Percentiles rank a stretch among this genome's conserved stretches.
Conservation (phyloP, 2,888 invertebrate genomes). For the Aphodius sticticus region DNA sequence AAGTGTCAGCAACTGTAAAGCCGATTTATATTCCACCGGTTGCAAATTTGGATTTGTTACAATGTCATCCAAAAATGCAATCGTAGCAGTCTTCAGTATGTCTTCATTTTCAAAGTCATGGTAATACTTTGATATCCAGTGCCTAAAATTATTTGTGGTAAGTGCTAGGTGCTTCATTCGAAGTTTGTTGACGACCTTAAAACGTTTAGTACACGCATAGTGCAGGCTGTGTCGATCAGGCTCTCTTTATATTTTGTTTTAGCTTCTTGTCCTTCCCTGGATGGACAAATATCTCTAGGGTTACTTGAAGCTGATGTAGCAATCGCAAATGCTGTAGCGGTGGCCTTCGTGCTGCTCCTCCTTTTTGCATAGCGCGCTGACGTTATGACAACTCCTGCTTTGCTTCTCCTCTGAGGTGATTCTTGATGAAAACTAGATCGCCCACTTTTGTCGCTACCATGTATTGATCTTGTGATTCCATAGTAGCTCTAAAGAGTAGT, state of each 20-base stretch:
- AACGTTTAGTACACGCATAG: slow-evolving; percentile 91
- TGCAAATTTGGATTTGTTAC: slow-evolving; percentile 82
- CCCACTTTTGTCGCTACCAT: slow-evolving; percentile 62
- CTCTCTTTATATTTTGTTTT: slow-evolving; percentile 72
- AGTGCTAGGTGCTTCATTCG: neutral
- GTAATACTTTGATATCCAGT: slow-evolving; percentile 92
- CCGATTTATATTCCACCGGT: slow-evolving; percentile 90
- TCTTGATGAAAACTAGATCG: slow-evolving; percentile 70
- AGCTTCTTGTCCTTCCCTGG: slow-evolving; percentile 48
- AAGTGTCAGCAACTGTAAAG: slow-evolving; percentile 79
- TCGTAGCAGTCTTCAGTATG: slow-evolving; percentile 77
- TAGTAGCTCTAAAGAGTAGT: slow-evolving; percentile 60
- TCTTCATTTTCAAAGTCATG: slow-evolving; percentile 86
- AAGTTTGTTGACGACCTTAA: slow-evolving; percentile 63
- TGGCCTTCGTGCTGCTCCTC: slow-evolving; percentile 86
- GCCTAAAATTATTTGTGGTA: slow-evolving; percentile 61
- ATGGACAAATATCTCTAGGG: slow-evolving; percentile 71
- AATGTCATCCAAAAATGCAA: slow-evolving; percentile 88
- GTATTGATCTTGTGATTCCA: slow-evolving; percentile 60
- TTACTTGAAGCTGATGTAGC: slow-evolving; percentile 90
- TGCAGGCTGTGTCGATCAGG: slow-evolving; percentile 91
- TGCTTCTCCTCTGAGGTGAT: slow-evolving; percentile 67
- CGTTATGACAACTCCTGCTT: slow-evolving; percentile 90
- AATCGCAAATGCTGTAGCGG: slow-evolving; percentile 90
- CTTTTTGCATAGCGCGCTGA: slow-evolving; percentile 88